Base-by-base conservation (phyloP, 2,113 vertebrate species). In the Macrotis lagotis region DNA sequence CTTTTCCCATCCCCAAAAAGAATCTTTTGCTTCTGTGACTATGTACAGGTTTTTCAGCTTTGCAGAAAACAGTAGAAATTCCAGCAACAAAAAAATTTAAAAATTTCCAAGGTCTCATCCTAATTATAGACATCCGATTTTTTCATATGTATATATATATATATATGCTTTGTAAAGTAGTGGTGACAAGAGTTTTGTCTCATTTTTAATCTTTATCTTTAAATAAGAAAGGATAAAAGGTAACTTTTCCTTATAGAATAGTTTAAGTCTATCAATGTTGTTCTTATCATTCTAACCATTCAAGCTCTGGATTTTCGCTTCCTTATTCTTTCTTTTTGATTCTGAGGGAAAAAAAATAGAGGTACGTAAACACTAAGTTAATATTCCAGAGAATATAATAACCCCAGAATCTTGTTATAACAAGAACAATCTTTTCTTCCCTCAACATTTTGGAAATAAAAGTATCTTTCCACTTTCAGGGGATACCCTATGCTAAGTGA, bases 281-380 rank as follows among this genome's bases (percentile, higher is more conserved):
- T 95, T 95, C 92, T 94, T 92, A 91, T 97, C 91, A 93, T 92
- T 96, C 95, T 94, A 94, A 91, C 83, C 8, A 91, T 94, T 91
- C 91, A 95, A 92, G 11, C 8, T 74, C 25, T 51, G 93, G 91
- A 91, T 49, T 89, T 47, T 50, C 44, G 0, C 19, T 88, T 51
- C 14, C 3, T 0, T 24, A 3, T 49, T 74, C 74, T 90, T 92
- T 51, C 48, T 37, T 50, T 1, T 90, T 89, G 44, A 91, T 91
- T 94, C 47, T 94, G 55, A 96, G 90, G n/a, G n/a, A 94, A 94
- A 95, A 93, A 48, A 91, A 91, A 19, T 89, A 94, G 91, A 94
- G 91, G 50, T 91, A 51, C 37, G 83, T 83, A 51, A 51, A 83
- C 92, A 92, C 91, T 92, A 83, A 14, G 89, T 8, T 74, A 14